Evolutionary conservation across 2,888 invertebrate species (phyloP), one percentile per base, ranked within the genome.

Genomic region (Lithophane socia): DNA sequence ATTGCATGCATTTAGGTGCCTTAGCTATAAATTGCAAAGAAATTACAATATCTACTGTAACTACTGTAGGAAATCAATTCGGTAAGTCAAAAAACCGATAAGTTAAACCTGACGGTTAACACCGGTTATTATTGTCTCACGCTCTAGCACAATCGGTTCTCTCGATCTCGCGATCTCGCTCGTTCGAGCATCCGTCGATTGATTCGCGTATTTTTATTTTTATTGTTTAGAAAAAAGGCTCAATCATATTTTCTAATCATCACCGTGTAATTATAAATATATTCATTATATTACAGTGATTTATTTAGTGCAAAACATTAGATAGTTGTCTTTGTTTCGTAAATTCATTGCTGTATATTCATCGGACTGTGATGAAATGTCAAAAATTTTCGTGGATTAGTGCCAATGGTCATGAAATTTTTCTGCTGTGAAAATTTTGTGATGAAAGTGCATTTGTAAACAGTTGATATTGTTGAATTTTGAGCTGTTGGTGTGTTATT

Each of bases 301-400:
- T 81, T 70, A 73, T 79, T 75, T 58, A 42, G 61, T 78, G 73
- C 52, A 63, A 47, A 68, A 54, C 44, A 73, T 69, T 72, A 49
- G 58, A 24, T 49, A 73, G 12, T 68, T 49, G 56, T 67, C 76
- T 82, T 79, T 80, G 64, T 83, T 83, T 80, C 73, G 73, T 61
- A n/a, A 77, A 66, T 73, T 81, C 63, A 83, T 79, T 85, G 74
- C 84, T 83, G 88, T 87, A 65, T 84, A 86, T 88, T 89, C 87
- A 90, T 90, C 91, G 89, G 88, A 89, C 88, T 92, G 92, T 92
- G 90, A 93, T 94, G 94, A 95, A 95, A 95, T 93, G 96, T 96
- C 96, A 96, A 94, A 87, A 95, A 92, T 94, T 94, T 94, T 93
- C 91, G 94, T 95, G 94, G 94, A 95, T 91, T 93, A 83, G 91